Base-by-base conservation (phyloP, 2,797 vertebrate species). In the Peromyscus eremicus region DNA sequence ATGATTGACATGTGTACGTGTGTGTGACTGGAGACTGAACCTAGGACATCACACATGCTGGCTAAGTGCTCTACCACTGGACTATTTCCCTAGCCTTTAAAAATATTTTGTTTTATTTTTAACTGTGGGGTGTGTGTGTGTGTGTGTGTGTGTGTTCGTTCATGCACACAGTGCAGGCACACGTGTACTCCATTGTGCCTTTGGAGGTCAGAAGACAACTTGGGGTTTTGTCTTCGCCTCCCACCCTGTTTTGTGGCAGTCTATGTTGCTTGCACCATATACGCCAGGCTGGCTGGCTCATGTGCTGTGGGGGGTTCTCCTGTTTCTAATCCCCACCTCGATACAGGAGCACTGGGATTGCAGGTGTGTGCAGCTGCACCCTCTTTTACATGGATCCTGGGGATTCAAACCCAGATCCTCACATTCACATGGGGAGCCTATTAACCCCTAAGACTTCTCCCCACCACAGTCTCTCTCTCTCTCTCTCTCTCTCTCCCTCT, bases 401-500 rank as follows among this genome's bases (percentile, higher is more conserved):
- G 37, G 40, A 37, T 43, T 83, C 37, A 83, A 43, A 83, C 57
- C 17, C 21, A 25, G 43, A 6, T 52, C 49, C 52, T 37, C 52
- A 81, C 19, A 9, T 46, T 86, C 27, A 6, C 13, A 52, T n/a
- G 34, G 11, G 13, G 32, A 52, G 34, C 34, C 8, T 52, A 55
- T 55, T 71, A 55, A 27, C 34, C 64, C n/a, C 64, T n/a, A 43
- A 66, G 40, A 3, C 43, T 25, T 55, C 66, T 52, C 62, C 32
- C 29, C 29, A 49, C 32, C 40, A 34, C 64, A 68, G 10, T 57
- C 5, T 57, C 73, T 94, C 68, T 49, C 92, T 92, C 71, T 94
- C 76, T 40, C 91, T 92, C 71, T 94, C 71, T 49, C 92, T 92
- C 62, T 94, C 76, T 43, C 92, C 3, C 12, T 13, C 46, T 46